A percentile compares a stretch with the other conserved stretches of the same genome.
These are phyloP conservation scores for Lamproptera curius DNA, from an alignment of 2,888 invertebrate genomes.

Conservation along the genomic window DNA sequence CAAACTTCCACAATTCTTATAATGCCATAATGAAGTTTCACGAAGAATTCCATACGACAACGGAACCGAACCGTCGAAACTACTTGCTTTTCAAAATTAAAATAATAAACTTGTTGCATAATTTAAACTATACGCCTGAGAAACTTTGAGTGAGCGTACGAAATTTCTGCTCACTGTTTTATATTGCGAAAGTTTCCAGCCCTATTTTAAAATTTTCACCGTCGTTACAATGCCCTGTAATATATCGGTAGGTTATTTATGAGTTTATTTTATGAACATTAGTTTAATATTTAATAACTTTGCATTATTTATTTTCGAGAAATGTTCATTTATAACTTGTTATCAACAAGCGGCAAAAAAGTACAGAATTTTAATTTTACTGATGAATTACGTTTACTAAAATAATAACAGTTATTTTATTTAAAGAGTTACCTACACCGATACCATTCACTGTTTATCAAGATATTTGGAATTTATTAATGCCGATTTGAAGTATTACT, in stretches of 20 bases:
- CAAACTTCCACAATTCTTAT: too few relatives aligned
- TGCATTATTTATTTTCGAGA: background rate
- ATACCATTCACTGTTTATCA: too few relatives aligned
- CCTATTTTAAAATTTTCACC: constrained; percentile 6
- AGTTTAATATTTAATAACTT: too few relatives aligned
- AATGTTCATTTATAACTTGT: background rate
- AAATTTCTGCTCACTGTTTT: constrained; percentile 11
- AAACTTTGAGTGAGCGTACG: constrained; percentile 5
- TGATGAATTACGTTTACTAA: too few relatives aligned
- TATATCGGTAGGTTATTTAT: background rate
- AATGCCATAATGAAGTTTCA: too few relatives aligned
- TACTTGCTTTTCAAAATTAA: constrained; percentile 7
- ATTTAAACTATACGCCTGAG: constrained; percentile 13
- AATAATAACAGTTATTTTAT: too few relatives aligned
- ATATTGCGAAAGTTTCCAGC: constrained; percentile 15
- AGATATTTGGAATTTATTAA: too few relatives aligned
- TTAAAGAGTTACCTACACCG: too few relatives aligned
- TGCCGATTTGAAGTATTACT: too few relatives aligned
- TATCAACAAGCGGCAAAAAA: background rate
- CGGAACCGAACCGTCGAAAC: background rate
- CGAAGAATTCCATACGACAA: background rate
- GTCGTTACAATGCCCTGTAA: background rate
- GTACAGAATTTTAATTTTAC: too few relatives aligned
- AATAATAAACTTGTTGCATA: constrained; percentile 18
- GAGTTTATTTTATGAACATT: background rate